These are phyloP conservation scores for Chromoteleia sp. DNA, from an alignment of 2,888 invertebrate genomes.

Conservation along the genomic window DNA sequence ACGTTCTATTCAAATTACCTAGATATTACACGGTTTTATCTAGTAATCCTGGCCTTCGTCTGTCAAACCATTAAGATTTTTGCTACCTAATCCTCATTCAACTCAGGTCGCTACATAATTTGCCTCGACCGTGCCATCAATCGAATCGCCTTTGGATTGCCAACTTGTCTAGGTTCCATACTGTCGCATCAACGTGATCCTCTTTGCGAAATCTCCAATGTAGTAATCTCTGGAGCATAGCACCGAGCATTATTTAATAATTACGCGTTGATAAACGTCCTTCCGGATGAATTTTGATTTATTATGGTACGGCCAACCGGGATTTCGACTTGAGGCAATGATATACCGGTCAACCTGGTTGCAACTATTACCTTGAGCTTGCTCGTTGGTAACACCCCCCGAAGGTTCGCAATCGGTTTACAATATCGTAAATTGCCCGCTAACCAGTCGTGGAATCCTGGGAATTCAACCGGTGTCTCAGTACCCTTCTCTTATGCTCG, in stretches of 20 bases:
- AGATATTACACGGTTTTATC: neutral
- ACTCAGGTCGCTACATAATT: neutral
- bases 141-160: neutral
- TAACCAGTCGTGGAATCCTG: slow-evolving; percentile 73
- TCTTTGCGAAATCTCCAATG: slow-evolving; percentile 38
- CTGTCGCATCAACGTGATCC: slow-evolving; percentile 13
- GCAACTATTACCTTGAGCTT: slow-evolving; percentile 82
- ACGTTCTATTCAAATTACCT: slow-evolving; percentile 1
- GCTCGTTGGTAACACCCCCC: slow-evolving; percentile 77
- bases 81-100: slow-evolving; percentile 1
- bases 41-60: slow-evolving; percentile 7
- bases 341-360: slow-evolving; percentile 72
- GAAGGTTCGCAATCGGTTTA: slow-evolving; percentile 81
- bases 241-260: slow-evolving; percentile 20
- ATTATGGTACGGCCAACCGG: neutral
- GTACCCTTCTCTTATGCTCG: slow-evolving; percentile 55
- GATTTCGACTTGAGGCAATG: slow-evolving; percentile 10
- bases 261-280: slow-evolving; percentile 14
- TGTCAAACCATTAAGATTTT: neutral
- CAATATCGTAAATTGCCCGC: slow-evolving; percentile 81
- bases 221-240: slow-evolving; percentile 25
- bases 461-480: slow-evolving; percentile 79
- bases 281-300: slow-evolving; percentile 2
- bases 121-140: slow-evolving; percentile 2
- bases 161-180: neutral